phyloP scores from a whole-genome alignment of 2,797 vertebrate genomes.

The Remorina albescens region DNA sequence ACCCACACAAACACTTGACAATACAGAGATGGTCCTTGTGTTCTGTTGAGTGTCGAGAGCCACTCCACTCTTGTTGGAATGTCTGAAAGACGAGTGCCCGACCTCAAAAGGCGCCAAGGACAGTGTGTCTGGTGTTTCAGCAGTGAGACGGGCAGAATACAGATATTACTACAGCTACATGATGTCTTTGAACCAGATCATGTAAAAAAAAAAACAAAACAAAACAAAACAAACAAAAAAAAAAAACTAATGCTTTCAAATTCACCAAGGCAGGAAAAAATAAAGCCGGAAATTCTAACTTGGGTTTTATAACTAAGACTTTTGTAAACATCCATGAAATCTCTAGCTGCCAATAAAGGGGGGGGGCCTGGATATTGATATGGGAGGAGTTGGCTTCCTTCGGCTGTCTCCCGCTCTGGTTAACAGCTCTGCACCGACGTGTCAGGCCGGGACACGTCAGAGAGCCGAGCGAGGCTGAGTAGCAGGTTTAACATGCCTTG shows the following conservation, averaged over 20 bases:
- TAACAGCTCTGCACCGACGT: constrained; percentile 20
- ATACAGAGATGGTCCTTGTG: constrained; percentile 23
- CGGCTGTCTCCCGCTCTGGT: constrained; percentile 14
- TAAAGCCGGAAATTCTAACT: too few relatives aligned
- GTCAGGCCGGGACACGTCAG: constrained; percentile 41
- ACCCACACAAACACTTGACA: constrained; percentile 50
- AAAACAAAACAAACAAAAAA: too few relatives aligned
- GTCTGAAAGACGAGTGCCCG: constrained; percentile 42
- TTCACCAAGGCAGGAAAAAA: background rate
- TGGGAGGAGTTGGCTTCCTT: constrained; percentile 11
- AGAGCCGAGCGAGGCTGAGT: constrained; percentile 7
- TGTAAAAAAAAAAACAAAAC: background rate
- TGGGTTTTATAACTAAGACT: background rate
- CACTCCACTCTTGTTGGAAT: constrained; percentile 30
- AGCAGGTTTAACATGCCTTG: background rate
- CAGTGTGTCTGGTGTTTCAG: constrained; percentile 6
- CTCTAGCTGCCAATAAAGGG: constrained; percentile 39
- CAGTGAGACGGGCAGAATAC: background rate
- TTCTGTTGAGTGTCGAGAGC: constrained; percentile 54
- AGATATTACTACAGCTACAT: background rate
- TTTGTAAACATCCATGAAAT: constrained; percentile 20
- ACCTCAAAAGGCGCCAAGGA: constrained; percentile 54
- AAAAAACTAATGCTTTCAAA: background rate
- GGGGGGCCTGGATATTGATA: background rate
- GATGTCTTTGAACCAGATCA: background rate